Evolutionary conservation across 2,888 invertebrate species (phyloP).

Genomic region (Linnaemya tessellans): DNA sequence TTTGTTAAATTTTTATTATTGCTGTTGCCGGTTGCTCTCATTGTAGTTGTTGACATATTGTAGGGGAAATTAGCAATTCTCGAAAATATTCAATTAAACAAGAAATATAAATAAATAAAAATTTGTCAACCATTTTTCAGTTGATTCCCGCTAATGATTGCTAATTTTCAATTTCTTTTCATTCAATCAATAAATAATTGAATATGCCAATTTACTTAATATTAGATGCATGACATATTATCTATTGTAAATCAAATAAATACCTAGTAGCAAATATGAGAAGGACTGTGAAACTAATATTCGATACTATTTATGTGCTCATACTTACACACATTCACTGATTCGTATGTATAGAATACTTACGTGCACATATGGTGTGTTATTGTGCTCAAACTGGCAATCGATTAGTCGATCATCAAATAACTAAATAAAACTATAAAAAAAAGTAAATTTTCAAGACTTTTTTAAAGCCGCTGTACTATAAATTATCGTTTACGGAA

Average conservation of each 20-base stretch:
- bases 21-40: constrained; percentile 15
- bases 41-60: constrained; percentile 45
- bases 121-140: constrained; percentile 56
- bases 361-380: neutral
- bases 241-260: constrained; percentile 31
- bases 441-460: neutral
- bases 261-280: neutral
- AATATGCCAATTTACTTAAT: constrained; percentile 62
- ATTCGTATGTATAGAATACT: neutral
- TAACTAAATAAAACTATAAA: constrained; percentile 16
- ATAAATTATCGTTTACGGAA: constrained; percentile 32
- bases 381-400: constrained; percentile 25
- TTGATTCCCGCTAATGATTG: constrained; percentile 66
- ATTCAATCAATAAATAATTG: constrained; percentile 63
- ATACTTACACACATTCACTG: neutral
- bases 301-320: neutral
- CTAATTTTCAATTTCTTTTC: constrained; percentile 60
- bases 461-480: neutral
- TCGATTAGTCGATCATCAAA: constrained; percentile 47
- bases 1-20: neutral
- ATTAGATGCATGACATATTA: constrained; percentile 49
- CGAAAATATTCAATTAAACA: constrained; percentile 64
- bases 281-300: constrained; percentile 18
- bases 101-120: constrained; percentile 54
- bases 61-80: constrained; percentile 67